Evolutionary conservation across 2,888 invertebrate species (phyloP).

Genomic region (Amiota minor): DNA sequence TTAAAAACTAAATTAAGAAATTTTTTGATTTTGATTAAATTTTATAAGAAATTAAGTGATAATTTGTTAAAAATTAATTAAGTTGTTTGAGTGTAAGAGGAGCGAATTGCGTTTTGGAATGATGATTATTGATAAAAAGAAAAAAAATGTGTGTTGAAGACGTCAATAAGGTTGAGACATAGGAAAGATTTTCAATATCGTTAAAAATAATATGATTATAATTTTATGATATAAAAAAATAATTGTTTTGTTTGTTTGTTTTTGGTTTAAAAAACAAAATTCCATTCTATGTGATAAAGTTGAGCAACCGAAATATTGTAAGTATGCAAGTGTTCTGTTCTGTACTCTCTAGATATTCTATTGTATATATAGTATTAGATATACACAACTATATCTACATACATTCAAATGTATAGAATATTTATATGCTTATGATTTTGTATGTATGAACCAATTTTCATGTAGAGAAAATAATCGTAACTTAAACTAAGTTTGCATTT

Average conservation of each 20-base stretch:
- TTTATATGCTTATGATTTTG: too few relatives aligned
- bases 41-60: too few relatives aligned
- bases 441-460: too few relatives aligned
- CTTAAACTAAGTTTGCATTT: too few relatives aligned
- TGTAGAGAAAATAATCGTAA: too few relatives aligned
- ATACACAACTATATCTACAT: background rate
- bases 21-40: too few relatives aligned
- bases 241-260: slow-evolving; percentile 23
- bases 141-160: slow-evolving; percentile 15
- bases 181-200: slow-evolving; percentile 60
- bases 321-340: background rate
- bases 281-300: background rate
- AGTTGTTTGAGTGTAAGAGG: too few relatives aligned
- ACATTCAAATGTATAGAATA: too few relatives aligned
- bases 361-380: background rate
- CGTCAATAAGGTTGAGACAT: slow-evolving; percentile 47
- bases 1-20: too few relatives aligned
- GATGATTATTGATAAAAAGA: background rate
- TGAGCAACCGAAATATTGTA: slow-evolving; percentile 17
- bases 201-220: slow-evolving; percentile 32
- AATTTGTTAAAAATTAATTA: too few relatives aligned
- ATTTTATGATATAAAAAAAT: slow-evolving; percentile 10
- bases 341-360: background rate
- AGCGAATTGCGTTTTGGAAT: too few relatives aligned
- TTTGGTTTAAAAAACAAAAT: slow-evolving; percentile 19